Base-by-base conservation (phyloP, 2,113 vertebrate species). In the Melanocharis versteri region DNA sequence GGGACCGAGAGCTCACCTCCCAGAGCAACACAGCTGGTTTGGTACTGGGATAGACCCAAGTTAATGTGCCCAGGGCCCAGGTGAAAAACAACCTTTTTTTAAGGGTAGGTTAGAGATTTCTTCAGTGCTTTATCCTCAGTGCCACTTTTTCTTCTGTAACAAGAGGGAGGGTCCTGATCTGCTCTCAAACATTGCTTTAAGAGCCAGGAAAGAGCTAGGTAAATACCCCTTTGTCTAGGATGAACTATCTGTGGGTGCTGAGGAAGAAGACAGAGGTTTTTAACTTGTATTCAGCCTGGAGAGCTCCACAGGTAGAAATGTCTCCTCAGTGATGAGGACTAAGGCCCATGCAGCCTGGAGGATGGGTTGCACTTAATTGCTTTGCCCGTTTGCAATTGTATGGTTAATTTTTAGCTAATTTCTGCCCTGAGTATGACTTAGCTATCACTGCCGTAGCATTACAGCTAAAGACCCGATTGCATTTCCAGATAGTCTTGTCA, bases 331-430 rank as follows among this genome's bases (percentile, higher is more conserved):
- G 68, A 54, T 10, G 13, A 72, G 71, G 22, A 35, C 69, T 61
- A 39, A 89, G 58, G 47, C 37, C 79, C 21, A 9, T 47, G 51
- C 27, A 90, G 76, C 77, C 87, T 87, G 47, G 23, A 90, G 76
- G 76, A 64, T 73, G 44, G 39, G 71, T 87, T 75, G 56, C 61
- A 47, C 66, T 75, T 95, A 94, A 97, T 94, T 96, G 56, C 81
- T 91, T 95, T 91, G 58, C 18, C 79, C 7, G 5, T 90, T 96
- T 97, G 56, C 93, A 96, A 35, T 62, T 91, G 72, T 93, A 90
- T 13, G 6, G 62, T 83, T 96, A 94, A 96, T 93, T 93, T 95
- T 88, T 76, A 89, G 87, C 60, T 96, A 93, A 87, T 85, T 95
- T 92, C 78, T 95, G 90, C 83, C 76, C 88, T 45, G 78, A 91